Conservation (phyloP, 2,113 vertebrate species). For the Pyrgilauda ruficollis region DNA sequence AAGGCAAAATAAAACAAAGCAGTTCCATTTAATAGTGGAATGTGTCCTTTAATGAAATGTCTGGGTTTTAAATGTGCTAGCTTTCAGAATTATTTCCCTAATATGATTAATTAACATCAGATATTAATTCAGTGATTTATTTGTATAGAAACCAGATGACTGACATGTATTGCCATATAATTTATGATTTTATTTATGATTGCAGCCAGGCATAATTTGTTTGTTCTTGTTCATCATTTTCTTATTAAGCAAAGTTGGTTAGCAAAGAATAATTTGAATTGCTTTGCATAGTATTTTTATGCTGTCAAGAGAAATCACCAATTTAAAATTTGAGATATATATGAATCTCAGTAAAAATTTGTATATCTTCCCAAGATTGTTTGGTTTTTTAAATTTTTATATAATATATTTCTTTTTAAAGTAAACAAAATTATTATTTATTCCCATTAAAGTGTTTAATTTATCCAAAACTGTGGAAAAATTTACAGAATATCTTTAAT, state of each 20-base stretch:
- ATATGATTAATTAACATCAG: neutral
- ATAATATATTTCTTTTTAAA: neutral
- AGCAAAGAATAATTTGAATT: neutral
- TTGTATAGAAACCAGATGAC: neutral
- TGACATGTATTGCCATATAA: neutral
- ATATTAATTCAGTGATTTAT: neutral
- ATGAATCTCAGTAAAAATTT: neutral
- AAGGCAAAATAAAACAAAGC: neutral
- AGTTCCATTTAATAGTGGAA: neutral
- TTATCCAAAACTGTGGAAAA: neutral
- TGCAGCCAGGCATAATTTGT: neutral
- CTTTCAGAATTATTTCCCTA: neutral
- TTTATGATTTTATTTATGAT: neutral
- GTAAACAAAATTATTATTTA: neutral
- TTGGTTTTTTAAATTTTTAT: neutral
- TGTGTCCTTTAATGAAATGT: neutral
- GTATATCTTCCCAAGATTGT: neutral
- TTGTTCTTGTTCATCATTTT: neutral
- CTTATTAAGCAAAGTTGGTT: neutral
- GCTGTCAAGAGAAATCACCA: neutral
- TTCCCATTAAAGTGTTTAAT: neutral
- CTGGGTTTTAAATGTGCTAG: neutral
- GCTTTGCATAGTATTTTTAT: neutral
- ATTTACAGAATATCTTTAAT: neutral
- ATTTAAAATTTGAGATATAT: neutral